Evolutionary conservation across 2,113 vertebrate genomes (phyloP), one percentile per base, ranked within the genome.

Genomic region (Sorex araneus): DNA sequence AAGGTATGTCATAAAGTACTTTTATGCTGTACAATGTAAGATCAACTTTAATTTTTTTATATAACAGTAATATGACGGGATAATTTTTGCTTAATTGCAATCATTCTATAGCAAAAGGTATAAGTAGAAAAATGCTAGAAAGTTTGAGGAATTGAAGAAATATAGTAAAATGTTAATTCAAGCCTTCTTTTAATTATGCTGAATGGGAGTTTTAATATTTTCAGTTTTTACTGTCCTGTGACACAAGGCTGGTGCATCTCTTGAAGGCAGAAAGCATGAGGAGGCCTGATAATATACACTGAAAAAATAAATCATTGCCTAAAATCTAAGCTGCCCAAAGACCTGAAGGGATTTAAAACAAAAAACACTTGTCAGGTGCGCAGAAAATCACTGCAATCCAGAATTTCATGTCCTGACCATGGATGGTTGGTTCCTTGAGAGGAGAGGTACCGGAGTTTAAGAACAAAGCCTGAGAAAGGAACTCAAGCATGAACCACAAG

Each of bases 41-140:
- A 94, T 11, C 28, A 92, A 79, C 87, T 96, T 86, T 86, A 91
- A 96, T 40, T 40, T 93, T 93, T 88, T 63, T 40, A 2, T 47
- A 66, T 88, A 78, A 85, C 70, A 87, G 70, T 43, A 66, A 75
- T 92, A 34, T 92, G 84, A 91, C 43, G 95, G 6, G 12, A 23
- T 92, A 90, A 83, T 79, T 85, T 50, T 73, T 83, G 25, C 63
- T 93, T 75, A 87, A 78, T 71, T 94, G 12, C 90, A 93, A 94
- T 94, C 16, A 94, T 84, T 96, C 92, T 79, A 71, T 54, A 87
- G 57, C 19, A 89, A 87, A 94, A 85, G 27, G n/a, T 34, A 45
- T 16, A 84, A 92, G 66, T 63, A 9, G 25, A 11, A 87, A 95
- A 77, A 60, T 27, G 12, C 57, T 90, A 70, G 6, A 92, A 95